Evolutionary conservation across 2,888 invertebrate genomes (phyloP).

Genomic region (Perizoma flavofasciatum): DNA sequence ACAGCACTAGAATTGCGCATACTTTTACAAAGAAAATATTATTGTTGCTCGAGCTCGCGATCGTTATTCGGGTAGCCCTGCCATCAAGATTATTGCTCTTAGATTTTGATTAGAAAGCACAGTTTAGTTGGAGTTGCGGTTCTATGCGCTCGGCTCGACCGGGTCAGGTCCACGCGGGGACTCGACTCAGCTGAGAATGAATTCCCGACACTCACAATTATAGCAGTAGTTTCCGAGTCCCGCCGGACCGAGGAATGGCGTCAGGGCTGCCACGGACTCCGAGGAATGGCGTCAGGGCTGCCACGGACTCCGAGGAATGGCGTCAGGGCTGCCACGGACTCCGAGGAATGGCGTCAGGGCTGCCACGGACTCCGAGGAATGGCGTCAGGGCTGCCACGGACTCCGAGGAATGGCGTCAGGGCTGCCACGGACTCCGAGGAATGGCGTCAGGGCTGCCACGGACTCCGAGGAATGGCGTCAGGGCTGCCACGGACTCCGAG

Average conservation of each 20-base stretch:
- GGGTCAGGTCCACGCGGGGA: not conserved
- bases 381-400: too few relatives aligned
- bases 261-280: not conserved
- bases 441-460: too few relatives aligned
- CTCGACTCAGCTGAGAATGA: slow-evolving; percentile 14
- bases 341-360: not conserved
- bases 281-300: not conserved
- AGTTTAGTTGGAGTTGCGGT: too few relatives aligned
- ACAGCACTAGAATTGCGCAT: too few relatives aligned
- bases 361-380: not conserved
- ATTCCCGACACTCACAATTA: slow-evolving; percentile 15
- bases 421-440: not conserved
- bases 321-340: too few relatives aligned
- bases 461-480: not conserved
- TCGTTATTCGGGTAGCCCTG: too few relatives aligned
- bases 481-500: not conserved
- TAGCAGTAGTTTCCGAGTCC: not conserved
- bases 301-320: too few relatives aligned
- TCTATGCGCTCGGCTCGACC: not conserved
- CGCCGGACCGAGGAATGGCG: too few relatives aligned
- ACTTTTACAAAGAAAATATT: too few relatives aligned
- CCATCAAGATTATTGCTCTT: too few relatives aligned
- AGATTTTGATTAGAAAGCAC: too few relatives aligned
- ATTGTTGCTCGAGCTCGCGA: too few relatives aligned
- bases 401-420: not conserved